These are phyloP conservation scores for Bembecia ichneumoniformis DNA, from an alignment of 2,888 invertebrate species.

Conservation along the genomic window DNA sequence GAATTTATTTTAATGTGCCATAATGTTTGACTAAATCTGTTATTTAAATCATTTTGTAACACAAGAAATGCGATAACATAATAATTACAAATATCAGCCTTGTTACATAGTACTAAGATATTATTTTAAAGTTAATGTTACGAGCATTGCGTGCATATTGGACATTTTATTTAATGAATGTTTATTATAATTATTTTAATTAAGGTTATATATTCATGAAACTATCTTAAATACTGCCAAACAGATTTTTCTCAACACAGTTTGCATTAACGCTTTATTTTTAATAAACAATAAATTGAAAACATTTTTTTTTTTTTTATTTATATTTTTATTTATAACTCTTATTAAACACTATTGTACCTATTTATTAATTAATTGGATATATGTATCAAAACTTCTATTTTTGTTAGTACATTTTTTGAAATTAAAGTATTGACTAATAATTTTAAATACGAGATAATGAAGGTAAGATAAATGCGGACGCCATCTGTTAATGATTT, in stretches of 20 bases:
- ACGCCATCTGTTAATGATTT: too few species aligned
- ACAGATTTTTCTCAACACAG: not conserved
- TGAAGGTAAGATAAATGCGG: too few species aligned
- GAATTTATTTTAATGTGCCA: slow-evolving; percentile 34
- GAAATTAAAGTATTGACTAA: too few species aligned
- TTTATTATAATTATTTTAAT: slow-evolving; percentile 10
- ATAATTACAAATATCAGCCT: not conserved
- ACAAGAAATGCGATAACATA: too few species aligned
- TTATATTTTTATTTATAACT: not conserved
- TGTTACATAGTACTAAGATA: not conserved
- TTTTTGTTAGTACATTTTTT: too few species aligned
- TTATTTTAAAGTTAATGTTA: not conserved
- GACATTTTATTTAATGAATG: slow-evolving; percentile 3
- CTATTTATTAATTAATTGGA: too few species aligned
- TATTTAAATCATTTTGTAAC: too few species aligned
- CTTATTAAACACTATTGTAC: not conserved
- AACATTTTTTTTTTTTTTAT: not conserved
- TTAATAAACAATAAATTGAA: not conserved
- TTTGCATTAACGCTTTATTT: not conserved
- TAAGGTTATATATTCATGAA: not conserved
- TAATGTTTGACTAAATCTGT: slow-evolving; percentile 8
- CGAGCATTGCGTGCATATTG: not conserved
- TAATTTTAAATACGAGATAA: too few species aligned
- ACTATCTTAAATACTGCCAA: not conserved
- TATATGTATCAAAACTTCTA: too few species aligned